Percentiles rank a stretch among this genome's conserved stretches.
phyloP scores from a whole-genome alignment of 2,797 vertebrate species.

The Acanthurus lineatus region DNA sequence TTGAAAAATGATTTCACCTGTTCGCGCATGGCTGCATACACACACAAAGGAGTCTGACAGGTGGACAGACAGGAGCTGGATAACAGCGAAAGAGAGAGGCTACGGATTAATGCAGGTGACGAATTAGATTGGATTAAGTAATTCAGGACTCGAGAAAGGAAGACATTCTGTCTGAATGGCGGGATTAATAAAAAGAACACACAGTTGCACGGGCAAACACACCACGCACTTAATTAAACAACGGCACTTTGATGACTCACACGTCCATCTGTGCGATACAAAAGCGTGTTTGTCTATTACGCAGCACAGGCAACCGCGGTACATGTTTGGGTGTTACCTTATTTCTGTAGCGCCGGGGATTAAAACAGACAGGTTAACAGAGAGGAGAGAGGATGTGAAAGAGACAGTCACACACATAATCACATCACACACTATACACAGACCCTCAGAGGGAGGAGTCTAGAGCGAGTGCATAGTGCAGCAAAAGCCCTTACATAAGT shows the following conservation, averaged over 20 bases:
- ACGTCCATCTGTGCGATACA: conserved; percentile 63
- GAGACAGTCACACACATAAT: conserved; percentile 49
- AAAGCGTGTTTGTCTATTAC: conserved; percentile 29
- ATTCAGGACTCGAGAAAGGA: conserved; percentile 36
- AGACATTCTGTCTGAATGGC: conserved; percentile 44
- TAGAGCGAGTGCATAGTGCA: conserved; percentile 48
- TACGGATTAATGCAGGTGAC: conserved; percentile 54
- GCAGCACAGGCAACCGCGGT: conserved; percentile 16
- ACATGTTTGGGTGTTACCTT: conserved; percentile 27
- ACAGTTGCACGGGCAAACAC: conserved; percentile 48
- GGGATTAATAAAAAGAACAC: conserved; percentile 52
- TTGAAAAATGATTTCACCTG: not conserved
- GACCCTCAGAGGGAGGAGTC: conserved; percentile 50
- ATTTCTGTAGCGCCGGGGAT: conserved; percentile 39
- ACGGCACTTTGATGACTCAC: conserved; percentile 57
- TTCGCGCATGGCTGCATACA: not conserved
- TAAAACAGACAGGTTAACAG: conserved; percentile 37
- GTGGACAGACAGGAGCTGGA: not conserved
- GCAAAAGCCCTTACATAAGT: conserved; percentile 73
- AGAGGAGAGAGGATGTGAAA: conserved; percentile 23
- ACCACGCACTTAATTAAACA: conserved; percentile 48
- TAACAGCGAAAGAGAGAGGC: not conserved
- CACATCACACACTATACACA: conserved; percentile 46
- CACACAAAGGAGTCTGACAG: not conserved
- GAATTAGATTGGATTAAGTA: conserved; percentile 58